These are phyloP conservation scores for Pterois miles DNA, from an alignment of 2,797 vertebrate genomes.

Conservation along the genomic window DNA sequence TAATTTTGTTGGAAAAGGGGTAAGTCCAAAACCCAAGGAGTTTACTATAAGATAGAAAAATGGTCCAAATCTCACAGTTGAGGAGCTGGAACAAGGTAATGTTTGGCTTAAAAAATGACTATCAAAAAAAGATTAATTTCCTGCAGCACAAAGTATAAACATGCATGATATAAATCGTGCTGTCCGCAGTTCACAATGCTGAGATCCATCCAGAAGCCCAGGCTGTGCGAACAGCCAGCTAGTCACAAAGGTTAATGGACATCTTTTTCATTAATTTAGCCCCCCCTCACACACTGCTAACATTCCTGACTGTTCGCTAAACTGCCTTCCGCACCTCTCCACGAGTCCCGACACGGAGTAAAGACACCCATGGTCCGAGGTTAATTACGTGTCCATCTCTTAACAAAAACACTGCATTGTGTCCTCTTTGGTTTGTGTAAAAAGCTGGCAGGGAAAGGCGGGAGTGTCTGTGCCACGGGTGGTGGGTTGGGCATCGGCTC, in stretches of 20 bases:
- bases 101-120: neutral
- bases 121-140: neutral
- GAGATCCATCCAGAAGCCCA: slow-evolving; percentile 32
- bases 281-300: slow-evolving; percentile 20
- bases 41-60: neutral
- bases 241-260: slow-evolving; percentile 59
- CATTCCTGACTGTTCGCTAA: slow-evolving; percentile 39
- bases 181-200: slow-evolving; percentile 5
- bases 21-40: neutral
- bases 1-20: too few species aligned
- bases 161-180: neutral
- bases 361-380: slow-evolving; percentile 55
- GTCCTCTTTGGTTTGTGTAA: slow-evolving; percentile 54
- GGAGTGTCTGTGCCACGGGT: slow-evolving; percentile 60
- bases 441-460: slow-evolving; percentile 54
- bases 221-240: slow-evolving; percentile 29
- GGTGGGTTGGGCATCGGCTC: slow-evolving; percentile 59
- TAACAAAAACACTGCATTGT: slow-evolving; percentile 51
- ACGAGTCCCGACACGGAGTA: slow-evolving; percentile 39
- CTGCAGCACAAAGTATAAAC: slow-evolving; percentile 7
- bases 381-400: slow-evolving; percentile 67
- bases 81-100: neutral
- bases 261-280: slow-evolving; percentile 44
- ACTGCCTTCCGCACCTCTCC: slow-evolving; percentile 39
- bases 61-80: neutral